Conservation (phyloP, 2,113 vertebrate species). For the Datnioides undecimradiatus region DNA sequence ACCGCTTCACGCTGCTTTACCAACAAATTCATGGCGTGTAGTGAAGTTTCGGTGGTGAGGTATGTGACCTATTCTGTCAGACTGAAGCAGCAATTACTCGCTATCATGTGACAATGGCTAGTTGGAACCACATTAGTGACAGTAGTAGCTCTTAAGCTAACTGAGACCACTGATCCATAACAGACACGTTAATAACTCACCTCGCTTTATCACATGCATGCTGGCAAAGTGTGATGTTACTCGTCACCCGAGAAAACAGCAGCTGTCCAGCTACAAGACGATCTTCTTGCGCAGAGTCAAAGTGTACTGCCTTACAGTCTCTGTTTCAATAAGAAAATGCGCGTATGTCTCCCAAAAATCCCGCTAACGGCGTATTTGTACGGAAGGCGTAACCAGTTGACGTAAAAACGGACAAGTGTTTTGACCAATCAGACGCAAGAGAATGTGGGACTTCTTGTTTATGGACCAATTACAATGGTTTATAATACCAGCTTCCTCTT, state of each 20-base stretch:
- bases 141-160: background rate
- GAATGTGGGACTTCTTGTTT: accelerated
- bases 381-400: background rate
- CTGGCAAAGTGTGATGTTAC: constrained; percentile 9
- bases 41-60: background rate
- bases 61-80: background rate
- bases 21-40: too few relatives aligned
- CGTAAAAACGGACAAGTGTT: accelerated
- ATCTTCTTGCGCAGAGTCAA: background rate
- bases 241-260: constrained; percentile 2
- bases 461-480: constrained; percentile 20
- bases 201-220: constrained; percentile 95
- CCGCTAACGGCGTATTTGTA: constrained; percentile 55
- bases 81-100: too few relatives aligned
- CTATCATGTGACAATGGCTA: accelerated
- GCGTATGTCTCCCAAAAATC: constrained; percentile 5
- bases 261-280: background rate
- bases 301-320: too few relatives aligned
- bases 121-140: too few relatives aligned
- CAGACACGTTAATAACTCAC: constrained; percentile 74
- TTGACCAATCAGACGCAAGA: constrained; percentile 41
- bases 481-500: background rate
- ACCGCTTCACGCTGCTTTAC: background rate
- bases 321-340: too few relatives aligned
- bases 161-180: background rate